Conservation (phyloP, 2,888 invertebrate genomes). For the Leptarthrus brevirostris region DNA sequence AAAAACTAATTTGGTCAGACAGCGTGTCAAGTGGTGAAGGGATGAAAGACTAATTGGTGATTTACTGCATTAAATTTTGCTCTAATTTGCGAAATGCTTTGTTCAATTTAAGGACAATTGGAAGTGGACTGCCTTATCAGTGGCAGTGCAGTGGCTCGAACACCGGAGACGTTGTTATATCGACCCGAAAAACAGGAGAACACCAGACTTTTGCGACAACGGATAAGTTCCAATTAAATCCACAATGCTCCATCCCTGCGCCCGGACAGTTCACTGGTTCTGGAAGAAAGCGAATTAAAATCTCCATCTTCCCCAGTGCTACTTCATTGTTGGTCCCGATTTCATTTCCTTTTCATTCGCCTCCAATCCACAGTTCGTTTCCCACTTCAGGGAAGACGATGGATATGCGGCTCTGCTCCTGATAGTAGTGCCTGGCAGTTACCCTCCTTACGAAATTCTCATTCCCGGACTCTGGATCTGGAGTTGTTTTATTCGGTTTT, state of each 20-base stretch:
- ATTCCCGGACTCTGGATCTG: no score
- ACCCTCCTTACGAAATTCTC: not conserved
- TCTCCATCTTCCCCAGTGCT: conserved; percentile 46
- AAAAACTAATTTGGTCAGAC: conserved; percentile 21
- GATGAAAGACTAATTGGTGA: conserved; percentile 5
- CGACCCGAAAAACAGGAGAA: conserved; percentile 4
- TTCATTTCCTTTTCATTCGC: conserved; percentile 32
- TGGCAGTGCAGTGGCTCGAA: not conserved
- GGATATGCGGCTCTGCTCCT: no score
- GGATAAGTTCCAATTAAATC: conserved; percentile 15
- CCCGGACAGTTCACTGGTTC: not conserved
- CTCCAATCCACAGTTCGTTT: not conserved
- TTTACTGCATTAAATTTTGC: not conserved
- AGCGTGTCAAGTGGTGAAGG: not conserved
- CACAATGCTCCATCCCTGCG: not conserved
- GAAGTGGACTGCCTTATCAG: not conserved
- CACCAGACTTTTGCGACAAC: not conserved
- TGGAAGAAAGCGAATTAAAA: conserved; percentile 45
- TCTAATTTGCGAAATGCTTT: not conserved
- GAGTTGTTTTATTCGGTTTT: conserved; percentile 13
- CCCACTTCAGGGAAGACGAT: not conserved
- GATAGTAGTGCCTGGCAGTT: not conserved
- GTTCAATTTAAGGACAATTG: not conserved
- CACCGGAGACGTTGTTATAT: not conserved
- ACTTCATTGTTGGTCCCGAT: conserved; percentile 38